phyloP scores from a whole-genome alignment of 2,797 vertebrate genomes.

The Halcyon smyrnensis region DNA sequence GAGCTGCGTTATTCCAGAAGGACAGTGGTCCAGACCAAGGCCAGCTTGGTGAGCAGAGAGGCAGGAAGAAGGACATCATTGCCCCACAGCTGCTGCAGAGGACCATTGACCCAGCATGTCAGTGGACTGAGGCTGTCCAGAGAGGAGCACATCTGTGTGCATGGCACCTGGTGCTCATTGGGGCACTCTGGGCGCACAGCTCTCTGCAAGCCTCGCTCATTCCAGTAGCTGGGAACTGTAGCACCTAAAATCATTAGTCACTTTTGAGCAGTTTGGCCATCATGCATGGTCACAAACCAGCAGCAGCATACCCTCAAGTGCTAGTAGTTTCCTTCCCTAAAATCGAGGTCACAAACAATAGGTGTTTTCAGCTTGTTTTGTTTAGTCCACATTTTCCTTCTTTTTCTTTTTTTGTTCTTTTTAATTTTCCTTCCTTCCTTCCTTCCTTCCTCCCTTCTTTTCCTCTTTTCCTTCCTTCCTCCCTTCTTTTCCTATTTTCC shows the following conservation, averaged over 20 bases:
- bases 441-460: background rate
- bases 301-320: background rate
- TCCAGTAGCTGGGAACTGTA: background rate
- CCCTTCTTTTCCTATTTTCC: fast-evolving
- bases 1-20: background rate
- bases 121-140: background rate
- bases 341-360: background rate
- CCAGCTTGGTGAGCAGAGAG: background rate
- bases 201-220: background rate
- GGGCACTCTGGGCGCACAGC: background rate
- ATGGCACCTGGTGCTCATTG: fast-evolving
- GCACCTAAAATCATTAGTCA: background rate
- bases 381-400: background rate
- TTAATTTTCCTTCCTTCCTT: background rate
- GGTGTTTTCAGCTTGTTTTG: background rate
- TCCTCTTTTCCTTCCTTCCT: fast-evolving
- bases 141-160: fast-evolving
- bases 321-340: background rate
- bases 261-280: background rate
- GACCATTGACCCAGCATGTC: fast-evolving
- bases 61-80: background rate
- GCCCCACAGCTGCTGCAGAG: background rate
- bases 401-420: background rate
- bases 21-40: background rate
- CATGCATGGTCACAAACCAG: background rate